Evolutionary conservation across 2,113 vertebrate species (phyloP).

Genomic region (Chlorocebus sabaeus): DNA sequence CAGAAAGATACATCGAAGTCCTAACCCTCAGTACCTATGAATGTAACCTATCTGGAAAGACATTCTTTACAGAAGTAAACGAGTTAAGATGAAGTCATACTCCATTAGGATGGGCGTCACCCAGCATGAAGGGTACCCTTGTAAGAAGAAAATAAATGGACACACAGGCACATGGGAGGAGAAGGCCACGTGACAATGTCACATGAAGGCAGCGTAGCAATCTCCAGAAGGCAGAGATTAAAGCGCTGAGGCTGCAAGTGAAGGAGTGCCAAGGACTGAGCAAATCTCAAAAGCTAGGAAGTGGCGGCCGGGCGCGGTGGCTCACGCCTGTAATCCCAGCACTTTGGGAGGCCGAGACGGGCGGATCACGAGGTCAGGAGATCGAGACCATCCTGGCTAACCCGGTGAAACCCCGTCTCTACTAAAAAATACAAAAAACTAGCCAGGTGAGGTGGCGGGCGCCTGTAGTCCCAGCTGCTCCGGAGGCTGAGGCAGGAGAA

Average conservation of each 20-base stretch:
- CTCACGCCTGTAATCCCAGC: too few relatives aligned
- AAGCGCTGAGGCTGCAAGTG: background rate
- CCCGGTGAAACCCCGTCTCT: too few relatives aligned
- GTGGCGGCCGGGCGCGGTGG: background rate
- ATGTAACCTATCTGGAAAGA: background rate
- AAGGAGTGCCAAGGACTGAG: background rate
- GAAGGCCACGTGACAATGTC: background rate
- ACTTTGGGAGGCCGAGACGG: too few relatives aligned
- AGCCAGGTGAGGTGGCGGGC: too few relatives aligned
- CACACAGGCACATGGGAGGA: background rate
- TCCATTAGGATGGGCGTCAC: background rate
- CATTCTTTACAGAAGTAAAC: background rate
- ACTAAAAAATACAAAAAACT: too few relatives aligned
- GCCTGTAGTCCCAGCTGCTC: too few relatives aligned
- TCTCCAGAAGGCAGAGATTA: background rate
- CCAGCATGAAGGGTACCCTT: background rate
- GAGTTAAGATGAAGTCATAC: background rate
- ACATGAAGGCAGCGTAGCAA: background rate
- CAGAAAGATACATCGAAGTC: background rate
- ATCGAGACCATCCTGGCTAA: too few relatives aligned
- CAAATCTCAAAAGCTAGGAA: background rate
- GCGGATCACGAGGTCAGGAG: too few relatives aligned
- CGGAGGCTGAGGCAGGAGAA: too few relatives aligned
- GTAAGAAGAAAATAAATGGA: background rate
- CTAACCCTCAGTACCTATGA: background rate